Percentiles rank a stretch among this genome's conserved stretches.
These are phyloP conservation scores for Papilio xuthus DNA, from an alignment of 1,140 invertebrate species.

Conservation along the genomic window DNA sequence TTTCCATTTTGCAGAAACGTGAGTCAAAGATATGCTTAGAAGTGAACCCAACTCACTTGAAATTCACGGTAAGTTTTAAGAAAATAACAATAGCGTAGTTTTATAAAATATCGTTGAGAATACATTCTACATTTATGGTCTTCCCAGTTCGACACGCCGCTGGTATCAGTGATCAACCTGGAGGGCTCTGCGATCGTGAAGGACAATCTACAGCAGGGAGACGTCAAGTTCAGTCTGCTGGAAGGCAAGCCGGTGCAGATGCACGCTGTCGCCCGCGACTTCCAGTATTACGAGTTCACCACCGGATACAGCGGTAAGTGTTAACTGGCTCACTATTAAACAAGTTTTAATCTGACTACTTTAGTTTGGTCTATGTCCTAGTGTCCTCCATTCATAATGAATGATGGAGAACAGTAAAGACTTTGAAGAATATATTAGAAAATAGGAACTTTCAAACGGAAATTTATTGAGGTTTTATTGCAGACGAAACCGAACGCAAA, in stretches of 20 bases:
- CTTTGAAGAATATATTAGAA: background rate
- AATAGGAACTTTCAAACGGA: background rate
- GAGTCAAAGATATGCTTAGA: conserved; percentile 72
- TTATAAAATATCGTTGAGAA: background rate
- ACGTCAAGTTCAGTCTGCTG: conserved; percentile 78
- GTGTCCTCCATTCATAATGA: background rate
- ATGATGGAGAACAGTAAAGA: background rate
- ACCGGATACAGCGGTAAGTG: conserved; percentile 78
- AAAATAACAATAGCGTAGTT: background rate
- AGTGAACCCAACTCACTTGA: conserved; percentile 69
- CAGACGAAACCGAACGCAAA: conserved; percentile 78
- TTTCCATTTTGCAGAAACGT: conserved; percentile 62
- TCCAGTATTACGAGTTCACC: conserved; percentile 81
- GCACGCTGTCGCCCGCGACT: conserved; percentile 81
- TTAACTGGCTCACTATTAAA: background rate
- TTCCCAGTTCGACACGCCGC: conserved; percentile 70
- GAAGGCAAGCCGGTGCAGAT: conserved; percentile 76
- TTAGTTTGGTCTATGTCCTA: too few species aligned
- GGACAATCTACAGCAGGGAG: conserved; percentile 79
- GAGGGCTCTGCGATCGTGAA: conserved; percentile 74
- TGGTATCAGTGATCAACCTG: conserved; percentile 81
- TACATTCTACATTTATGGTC: background rate
- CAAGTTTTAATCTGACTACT: background rate
- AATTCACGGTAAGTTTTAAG: conserved; percentile 71
- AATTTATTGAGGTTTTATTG: conserved; percentile 47